Evolutionary conservation across 2,113 vertebrate species (phyloP).

Genomic region (Sinosuthora webbiana): DNA sequence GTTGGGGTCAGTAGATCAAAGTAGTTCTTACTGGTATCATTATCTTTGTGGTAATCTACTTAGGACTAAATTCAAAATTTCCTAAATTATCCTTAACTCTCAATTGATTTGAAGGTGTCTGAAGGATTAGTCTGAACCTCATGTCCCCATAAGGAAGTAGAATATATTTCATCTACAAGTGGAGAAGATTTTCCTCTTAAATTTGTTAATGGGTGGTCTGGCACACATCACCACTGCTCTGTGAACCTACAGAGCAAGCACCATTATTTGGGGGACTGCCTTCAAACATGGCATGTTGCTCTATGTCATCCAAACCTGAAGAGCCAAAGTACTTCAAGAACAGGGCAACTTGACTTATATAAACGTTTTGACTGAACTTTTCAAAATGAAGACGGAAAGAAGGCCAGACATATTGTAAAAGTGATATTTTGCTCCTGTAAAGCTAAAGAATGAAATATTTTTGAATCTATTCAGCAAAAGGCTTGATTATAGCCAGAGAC

Average conservation of each 20-base stretch:
- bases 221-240: neutral
- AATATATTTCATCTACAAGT: neutral
- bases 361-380: neutral
- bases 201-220: neutral
- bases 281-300: neutral
- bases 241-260: neutral
- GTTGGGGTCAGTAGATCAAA: neutral
- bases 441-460: neutral
- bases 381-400: neutral
- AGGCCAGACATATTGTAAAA: neutral
- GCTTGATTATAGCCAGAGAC: neutral
- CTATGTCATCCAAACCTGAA: neutral
- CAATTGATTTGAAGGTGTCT: neutral
- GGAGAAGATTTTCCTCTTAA: neutral
- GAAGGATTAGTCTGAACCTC: neutral
- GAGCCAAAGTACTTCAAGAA: neutral
- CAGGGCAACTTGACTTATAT: neutral
- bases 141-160: neutral
- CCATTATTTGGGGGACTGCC: rapidly evolving
- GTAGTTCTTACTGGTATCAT: neutral
- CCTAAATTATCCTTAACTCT: neutral
- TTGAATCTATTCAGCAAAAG: neutral
- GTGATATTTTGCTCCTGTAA: neutral
- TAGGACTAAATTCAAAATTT: neutral
- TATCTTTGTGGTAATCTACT: neutral